Evolutionary conservation across 1,140 invertebrate genomes (phyloP), one percentile per base, ranked within the genome.

Genomic region (Gonioctena quinquepunctata): DNA sequence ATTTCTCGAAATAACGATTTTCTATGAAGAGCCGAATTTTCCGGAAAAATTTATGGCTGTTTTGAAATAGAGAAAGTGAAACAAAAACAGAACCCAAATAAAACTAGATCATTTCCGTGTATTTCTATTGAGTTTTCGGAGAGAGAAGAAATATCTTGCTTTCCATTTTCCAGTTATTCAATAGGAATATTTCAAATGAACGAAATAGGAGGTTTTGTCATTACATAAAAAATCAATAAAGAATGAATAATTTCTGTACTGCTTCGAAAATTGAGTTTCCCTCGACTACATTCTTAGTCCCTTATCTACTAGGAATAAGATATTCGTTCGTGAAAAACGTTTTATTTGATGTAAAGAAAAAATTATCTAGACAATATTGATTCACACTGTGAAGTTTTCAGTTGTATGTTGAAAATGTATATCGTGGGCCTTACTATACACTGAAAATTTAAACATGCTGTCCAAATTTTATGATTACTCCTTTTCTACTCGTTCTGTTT

Each of bases 371-470:
- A 84, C 83, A 84, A 84, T 84, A 84, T 84, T 83, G 76, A 83
- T 82, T 81, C 75, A 83, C 79, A 82, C 76, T 82, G 77, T 82
- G 79, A 81, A 79, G 71, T 81, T 82, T 82, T 84, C 80, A 79
- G 79, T 84, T 83, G 79, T 83, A 82, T 83, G 78, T 80, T 83
- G 81, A 82, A 77, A 72, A 83, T 80, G 76, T 82, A 80, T 83
- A 84, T 84, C 79, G 82, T 85, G 84, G 84, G 84, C 84, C 84
- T 85, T 85, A 85, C 82, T 81, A 82, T 83, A 83, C 82, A 83
- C 80, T 84, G 81, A 82, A 83, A 80, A 82, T 82, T 83, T 70
- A 78, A 81, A 80, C 78, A 81, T 84, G 82, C 82, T 85, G 83
- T 84, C 83, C 83, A 85, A 83, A 79, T 82, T 80, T 69, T 8